Conservation (phyloP, 2,888 invertebrate species). For the Meiosimyza platycephala region DNA sequence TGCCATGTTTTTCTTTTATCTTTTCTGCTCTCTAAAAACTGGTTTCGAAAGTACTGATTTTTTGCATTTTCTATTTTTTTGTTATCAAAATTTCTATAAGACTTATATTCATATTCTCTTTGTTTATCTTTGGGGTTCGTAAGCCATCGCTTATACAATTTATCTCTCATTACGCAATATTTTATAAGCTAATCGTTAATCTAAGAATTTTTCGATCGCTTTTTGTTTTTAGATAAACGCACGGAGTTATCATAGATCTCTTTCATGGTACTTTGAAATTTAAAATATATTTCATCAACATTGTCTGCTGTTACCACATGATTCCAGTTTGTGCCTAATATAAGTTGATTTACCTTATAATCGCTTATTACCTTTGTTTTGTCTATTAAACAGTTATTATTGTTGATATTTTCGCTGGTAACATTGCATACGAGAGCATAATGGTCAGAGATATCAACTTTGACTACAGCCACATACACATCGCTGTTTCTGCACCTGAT, state of each 20-base stretch:
- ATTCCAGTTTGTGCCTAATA: constrained; percentile 13
- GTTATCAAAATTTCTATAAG: background rate
- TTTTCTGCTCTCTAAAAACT: background rate
- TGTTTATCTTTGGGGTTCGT: background rate
- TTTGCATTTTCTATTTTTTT: constrained; percentile 9
- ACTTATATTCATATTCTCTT: constrained; percentile 6
- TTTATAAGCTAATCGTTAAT: constrained; percentile 13
- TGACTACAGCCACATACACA: background rate
- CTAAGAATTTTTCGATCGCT: constrained; percentile 11
- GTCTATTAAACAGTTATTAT: background rate
- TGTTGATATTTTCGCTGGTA: background rate
- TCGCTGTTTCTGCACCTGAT: background rate
- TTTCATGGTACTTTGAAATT: background rate
- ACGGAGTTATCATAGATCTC: constrained; percentile 15
- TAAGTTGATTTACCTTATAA: background rate
- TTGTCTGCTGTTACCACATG: background rate
- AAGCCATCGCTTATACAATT: constrained; percentile 9
- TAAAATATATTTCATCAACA: constrained; percentile 8
- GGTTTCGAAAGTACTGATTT: background rate
- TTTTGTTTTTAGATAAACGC: background rate
- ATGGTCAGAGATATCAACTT: constrained; percentile 14
- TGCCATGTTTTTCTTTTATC: background rate
- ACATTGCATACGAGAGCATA: constrained; percentile 16
- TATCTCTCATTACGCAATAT: constrained; percentile 7
- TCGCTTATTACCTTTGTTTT: constrained; percentile 10